These are phyloP conservation scores for Myotis daubentonii DNA, from an alignment of 2,797 vertebrate species.

Conservation along the genomic window DNA sequence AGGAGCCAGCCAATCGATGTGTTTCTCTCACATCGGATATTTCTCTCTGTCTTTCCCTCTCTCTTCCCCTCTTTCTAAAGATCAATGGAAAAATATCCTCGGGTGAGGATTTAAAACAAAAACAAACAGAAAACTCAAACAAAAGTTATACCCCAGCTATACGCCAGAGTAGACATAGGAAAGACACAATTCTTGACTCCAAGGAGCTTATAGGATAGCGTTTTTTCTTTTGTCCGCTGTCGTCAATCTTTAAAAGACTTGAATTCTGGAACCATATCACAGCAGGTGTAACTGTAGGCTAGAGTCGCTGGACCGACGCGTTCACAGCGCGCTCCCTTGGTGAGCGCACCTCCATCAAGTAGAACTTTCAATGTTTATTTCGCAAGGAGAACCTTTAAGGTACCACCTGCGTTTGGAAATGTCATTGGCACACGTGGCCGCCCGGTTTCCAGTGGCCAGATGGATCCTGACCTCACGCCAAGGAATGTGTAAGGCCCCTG, in stretches of 20 bases:
- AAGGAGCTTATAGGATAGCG: neutral
- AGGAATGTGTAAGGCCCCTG: neutral
- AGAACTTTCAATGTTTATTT: neutral
- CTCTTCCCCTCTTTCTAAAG: too few species aligned
- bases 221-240: neutral
- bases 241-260: neutral
- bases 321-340: neutral
- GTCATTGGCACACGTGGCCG: neutral
- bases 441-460: slow-evolving; percentile 5
- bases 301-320: neutral
- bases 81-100: too few species aligned
- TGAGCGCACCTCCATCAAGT: neutral
- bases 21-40: too few species aligned
- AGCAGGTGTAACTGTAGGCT: neutral
- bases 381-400: neutral
- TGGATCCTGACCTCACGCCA: neutral
- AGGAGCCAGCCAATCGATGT: too few species aligned
- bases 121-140: too few species aligned
- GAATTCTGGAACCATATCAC: neutral
- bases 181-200: neutral
- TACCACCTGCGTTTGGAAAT: neutral
- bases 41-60: too few species aligned
- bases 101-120: too few species aligned
- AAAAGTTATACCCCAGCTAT: neutral
- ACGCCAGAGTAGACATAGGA: neutral